phyloP scores from a whole-genome alignment of 2,888 invertebrate species.

The Cantharis rufa region DNA sequence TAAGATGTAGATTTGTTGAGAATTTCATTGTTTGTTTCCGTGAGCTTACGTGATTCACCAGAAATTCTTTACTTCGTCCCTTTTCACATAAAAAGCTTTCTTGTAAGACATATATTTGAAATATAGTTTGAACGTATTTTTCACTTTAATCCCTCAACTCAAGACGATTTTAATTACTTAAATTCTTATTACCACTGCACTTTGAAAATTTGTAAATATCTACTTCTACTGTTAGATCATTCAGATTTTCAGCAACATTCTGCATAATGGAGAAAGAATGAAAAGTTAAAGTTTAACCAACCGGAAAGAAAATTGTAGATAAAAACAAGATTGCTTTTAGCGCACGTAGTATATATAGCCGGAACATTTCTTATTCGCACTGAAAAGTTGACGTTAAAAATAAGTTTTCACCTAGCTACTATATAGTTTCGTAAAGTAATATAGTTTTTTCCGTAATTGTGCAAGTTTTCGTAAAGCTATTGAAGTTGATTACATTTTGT shows the following conservation, averaged over 20 bases:
- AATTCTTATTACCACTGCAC: not conserved
- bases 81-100: not conserved
- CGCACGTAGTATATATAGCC: not conserved
- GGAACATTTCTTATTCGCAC: not conserved
- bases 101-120: not conserved
- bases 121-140: not conserved
- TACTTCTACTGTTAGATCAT: not conserved
- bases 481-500: slow-evolving; percentile 8
- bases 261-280: not conserved
- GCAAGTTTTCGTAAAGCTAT: not conserved
- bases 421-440: not conserved
- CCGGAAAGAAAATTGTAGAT: not conserved
- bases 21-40: not conserved
- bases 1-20: not conserved
- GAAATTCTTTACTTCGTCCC: not conserved
- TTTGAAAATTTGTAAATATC: not conserved
- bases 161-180: not conserved
- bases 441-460: not conserved
- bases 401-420: not conserved
- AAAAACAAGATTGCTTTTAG: not conserved
- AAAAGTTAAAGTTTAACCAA: not conserved
- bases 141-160: not conserved
- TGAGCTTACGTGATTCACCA: not conserved
- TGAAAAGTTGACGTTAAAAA: not conserved
- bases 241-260: not conserved